Conservation (phyloP, 2,888 invertebrate genomes). For the Crocallis elinguaria region DNA sequence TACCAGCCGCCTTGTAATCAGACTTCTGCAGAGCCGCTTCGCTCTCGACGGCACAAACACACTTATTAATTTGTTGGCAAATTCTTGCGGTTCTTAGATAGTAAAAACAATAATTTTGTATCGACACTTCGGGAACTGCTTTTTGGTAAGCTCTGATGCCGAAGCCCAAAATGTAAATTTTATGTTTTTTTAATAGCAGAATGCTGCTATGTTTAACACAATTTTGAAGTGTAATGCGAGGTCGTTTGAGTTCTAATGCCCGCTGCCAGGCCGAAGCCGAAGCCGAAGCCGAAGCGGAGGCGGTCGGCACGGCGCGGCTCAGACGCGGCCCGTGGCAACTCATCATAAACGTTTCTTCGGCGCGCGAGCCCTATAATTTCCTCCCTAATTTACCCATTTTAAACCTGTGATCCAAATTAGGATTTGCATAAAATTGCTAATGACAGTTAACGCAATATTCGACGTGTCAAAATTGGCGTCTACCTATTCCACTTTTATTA, state of each 20-base stretch:
- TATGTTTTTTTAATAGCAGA: constrained; percentile 1
- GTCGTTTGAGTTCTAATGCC: constrained; percentile 8
- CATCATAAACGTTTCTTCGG: constrained; percentile 69
- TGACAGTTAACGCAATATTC: constrained; percentile 72
- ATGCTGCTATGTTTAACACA: neutral
- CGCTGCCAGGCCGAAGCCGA: neutral
- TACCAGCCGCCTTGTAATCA: constrained; percentile 81
- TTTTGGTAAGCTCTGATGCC: neutral
- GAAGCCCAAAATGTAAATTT: neutral
- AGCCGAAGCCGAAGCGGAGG: neutral
- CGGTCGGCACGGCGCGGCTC: constrained; percentile 28
- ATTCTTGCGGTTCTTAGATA: constrained; percentile 55
- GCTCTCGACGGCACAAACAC: constrained; percentile 53
- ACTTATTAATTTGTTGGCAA: constrained; percentile 77
- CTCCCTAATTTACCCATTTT: constrained; percentile 74
- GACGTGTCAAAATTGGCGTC: constrained; percentile 72
- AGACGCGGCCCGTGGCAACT: constrained; percentile 57
- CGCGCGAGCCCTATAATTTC: constrained; percentile 73
- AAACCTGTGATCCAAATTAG: constrained; percentile 73
- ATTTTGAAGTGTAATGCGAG: constrained; percentile 8
- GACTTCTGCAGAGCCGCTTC: constrained; percentile 61
- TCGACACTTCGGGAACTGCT: neutral
- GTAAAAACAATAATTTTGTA: constrained; percentile 31
- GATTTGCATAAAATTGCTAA: constrained; percentile 82
- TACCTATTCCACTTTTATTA: constrained; percentile 62